These are phyloP conservation scores for Drosophila birchii DNA, from an alignment of 2,888 invertebrate genomes.

Conservation along the genomic window DNA sequence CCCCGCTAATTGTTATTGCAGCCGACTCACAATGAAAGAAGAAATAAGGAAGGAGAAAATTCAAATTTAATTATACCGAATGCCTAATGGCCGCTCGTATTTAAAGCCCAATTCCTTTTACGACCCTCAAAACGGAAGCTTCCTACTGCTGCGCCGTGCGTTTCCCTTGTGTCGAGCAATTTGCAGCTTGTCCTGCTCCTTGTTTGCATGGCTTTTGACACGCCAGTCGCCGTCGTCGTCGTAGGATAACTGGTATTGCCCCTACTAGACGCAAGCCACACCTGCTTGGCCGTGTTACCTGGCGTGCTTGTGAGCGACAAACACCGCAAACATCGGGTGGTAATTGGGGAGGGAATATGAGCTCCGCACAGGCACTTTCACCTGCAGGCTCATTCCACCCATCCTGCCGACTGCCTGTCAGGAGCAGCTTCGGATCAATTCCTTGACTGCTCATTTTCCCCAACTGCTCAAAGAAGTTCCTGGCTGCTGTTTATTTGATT, in stretches of 20 bases:
- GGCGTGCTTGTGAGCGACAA: conserved; percentile 3
- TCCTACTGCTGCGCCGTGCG: conserved; percentile 12
- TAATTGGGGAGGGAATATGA: neutral
- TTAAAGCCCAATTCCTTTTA: conserved; percentile 47
- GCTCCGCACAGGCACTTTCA: conserved; percentile 7
- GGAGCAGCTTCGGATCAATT: conserved; percentile 26
- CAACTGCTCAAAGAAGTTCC: conserved; percentile 5
- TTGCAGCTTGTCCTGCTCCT: conserved; percentile 32
- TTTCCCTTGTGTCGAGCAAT: conserved; percentile 26
- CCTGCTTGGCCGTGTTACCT: conserved; percentile 11
- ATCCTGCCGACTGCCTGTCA: conserved; percentile 21
- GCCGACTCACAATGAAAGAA: neutral
- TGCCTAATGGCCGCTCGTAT: conserved; percentile 35
- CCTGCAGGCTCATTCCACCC: conserved; percentile 11
- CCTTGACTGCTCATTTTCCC: conserved; percentile 18
- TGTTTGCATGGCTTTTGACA: conserved; percentile 49
- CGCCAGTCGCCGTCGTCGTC: conserved; percentile 20
- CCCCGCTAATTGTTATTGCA: conserved; percentile 38
- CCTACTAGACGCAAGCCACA: conserved; percentile 11
- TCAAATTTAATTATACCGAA: conserved; percentile 49
- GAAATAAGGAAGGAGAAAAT: conserved; percentile 4
- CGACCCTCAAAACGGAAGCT: conserved; percentile 40
- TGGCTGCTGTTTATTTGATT: conserved; percentile 53
- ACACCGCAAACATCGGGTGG: conserved; percentile 7
- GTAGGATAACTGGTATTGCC: neutral